A percentile compares a stretch with the other conserved stretches of the same genome.
phyloP scores from a whole-genome alignment of 2,113 vertebrate species.

The Bos taurus region ARS-UCD2.0 NC_037349.1:42589501-42590000 shows the following conservation, averaged over 20 bases:
- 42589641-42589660: not conserved
- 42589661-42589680: not conserved
- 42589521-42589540: not conserved
- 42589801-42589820: not conserved
- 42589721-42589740: not conserved
- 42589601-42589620: not conserved
- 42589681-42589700: not conserved
- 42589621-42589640: not conserved
- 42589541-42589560: not conserved
- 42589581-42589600: not conserved
- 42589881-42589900: not conserved
- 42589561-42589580: not conserved
- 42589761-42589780: not conserved
- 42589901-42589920: not conserved
- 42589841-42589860: not conserved
- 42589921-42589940: not conserved
- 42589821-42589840: not conserved
- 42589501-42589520: not conserved
- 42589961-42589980: not conserved
- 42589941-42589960: not conserved
- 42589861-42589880: not conserved
- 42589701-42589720: not conserved
- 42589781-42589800: not conserved
- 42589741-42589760: not conserved
- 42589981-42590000: not conserved